phyloP scores from a whole-genome alignment of 2,888 invertebrate genomes.

The Plusia festucae region DNA sequence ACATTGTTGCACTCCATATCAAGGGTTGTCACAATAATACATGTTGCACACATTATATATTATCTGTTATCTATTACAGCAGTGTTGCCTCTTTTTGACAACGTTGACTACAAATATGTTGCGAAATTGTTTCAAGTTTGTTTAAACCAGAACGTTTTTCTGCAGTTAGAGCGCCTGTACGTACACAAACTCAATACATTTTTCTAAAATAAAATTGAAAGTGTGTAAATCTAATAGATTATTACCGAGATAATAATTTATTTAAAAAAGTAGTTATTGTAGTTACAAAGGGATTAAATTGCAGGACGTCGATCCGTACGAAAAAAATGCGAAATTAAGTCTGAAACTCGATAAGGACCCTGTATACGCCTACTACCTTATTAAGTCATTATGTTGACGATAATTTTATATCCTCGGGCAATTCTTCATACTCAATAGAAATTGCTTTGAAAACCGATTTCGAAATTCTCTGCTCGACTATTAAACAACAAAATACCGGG shows the following conservation, averaged over 20 bases:
- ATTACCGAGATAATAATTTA: conserved; percentile 41
- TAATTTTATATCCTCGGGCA: conserved; percentile 45
- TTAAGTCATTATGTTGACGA: conserved; percentile 42
- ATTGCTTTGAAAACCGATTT: conserved; percentile 9
- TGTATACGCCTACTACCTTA: conserved; percentile 13
- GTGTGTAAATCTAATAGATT: conserved; percentile 11
- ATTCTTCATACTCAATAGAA: conserved; percentile 10
- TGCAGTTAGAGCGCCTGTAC: neutral
- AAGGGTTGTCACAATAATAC: conserved; percentile 20
- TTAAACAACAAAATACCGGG: conserved; percentile 23
- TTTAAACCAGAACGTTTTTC: neutral
- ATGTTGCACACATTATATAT: neutral
- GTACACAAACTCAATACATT: neutral
- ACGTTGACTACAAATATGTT: neutral
- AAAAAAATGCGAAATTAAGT: conserved; percentile 11
- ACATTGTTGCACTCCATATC: conserved; percentile 42
- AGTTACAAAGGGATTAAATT: conserved; percentile 13
- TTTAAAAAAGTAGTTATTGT: conserved; percentile 28
- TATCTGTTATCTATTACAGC: neutral
- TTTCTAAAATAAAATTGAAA: neutral
- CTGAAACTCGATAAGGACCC: conserved; percentile 11
- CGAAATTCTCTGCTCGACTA: conserved; percentile 15
- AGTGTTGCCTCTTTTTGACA: neutral
- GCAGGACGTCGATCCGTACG: neutral
- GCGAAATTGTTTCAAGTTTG: neutral